Base-by-base conservation (phyloP, 2,797 vertebrate species). In the Sylvilagus floridanus region DNA sequence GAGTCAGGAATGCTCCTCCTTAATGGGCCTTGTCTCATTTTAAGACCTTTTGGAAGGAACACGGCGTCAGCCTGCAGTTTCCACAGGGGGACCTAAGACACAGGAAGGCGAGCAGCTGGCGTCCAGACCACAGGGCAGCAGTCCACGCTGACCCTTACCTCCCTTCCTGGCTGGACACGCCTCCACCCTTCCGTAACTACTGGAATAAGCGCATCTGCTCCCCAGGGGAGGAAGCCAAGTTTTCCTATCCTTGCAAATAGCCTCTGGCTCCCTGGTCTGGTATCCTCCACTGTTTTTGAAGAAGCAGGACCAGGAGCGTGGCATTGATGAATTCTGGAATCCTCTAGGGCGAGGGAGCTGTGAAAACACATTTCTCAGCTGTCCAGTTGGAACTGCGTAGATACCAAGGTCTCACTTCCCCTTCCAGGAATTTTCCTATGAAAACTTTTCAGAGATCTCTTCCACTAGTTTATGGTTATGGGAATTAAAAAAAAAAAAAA, bases 341-440 rank as follows among this genome's bases (percentile, higher is more conserved):
- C 92, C 83, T 26, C 4, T 83, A 94, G 92, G 92, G 54, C 42
- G 50, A 82, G 28, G 0, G 24, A 76, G 42, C 76, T 84, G 84
- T 83, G 54, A 13, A 88, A 93, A 84, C 76, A 87, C 77, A 95
- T 96, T 62, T 75, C 79, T 92, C 88, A 72, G n/a, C 85, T 92
- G 52, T 96, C 96, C 91, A 89, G 71, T 96, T 89, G 93, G 93
- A 97, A 94, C 83, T 68, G 92, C 92, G 87, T 89, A 81, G 94
- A 92, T 71, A 96, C 91, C 68, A 86, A 78, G 57, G 71, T 92
- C 95, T 95, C 88, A 90, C 94, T 93, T 96, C 57, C 84, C 87
- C 89, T 96, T 92, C 87, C 57, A 97, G 96, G 96, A 97, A 97
- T 97, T 97, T 97, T 97, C 96, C 94, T 97, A 96, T 95, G 95